A percentile compares a stretch with the other conserved stretches of the same genome.
Evolutionary conservation across 2,797 vertebrate genomes (phyloP).

Genomic region (Taeniopygia guttata): DNA sequence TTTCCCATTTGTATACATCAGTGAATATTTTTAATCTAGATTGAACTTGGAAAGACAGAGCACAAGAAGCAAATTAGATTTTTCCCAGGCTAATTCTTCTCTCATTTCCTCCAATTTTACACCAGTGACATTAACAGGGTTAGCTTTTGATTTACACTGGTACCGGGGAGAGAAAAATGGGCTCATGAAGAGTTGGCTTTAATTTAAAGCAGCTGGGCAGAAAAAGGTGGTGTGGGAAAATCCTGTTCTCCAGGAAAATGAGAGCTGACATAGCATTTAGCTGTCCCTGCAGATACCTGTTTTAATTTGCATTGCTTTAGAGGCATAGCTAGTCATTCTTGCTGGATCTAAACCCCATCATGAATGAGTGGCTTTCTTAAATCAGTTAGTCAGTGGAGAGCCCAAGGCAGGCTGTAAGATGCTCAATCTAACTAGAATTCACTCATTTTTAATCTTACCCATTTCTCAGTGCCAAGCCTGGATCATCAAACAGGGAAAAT

Average conservation of each 20-base stretch:
- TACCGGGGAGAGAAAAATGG: conserved; percentile 34
- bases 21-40: conserved; percentile 7
- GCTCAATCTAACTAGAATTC: background rate
- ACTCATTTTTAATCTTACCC: background rate
- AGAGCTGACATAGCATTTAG: background rate
- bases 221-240: conserved; percentile 20
- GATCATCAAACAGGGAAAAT: background rate
- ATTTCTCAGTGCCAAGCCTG: background rate
- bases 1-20: background rate
- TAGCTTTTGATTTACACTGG: conserved; percentile 28
- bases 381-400: background rate
- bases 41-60: background rate
- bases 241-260: conserved; percentile 3
- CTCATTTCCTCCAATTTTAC: conserved; percentile 48
- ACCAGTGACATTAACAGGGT: conserved; percentile 7
- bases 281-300: conserved; percentile 12
- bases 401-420: background rate
- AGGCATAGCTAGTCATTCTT: background rate
- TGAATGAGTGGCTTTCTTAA: background rate
- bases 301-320: background rate
- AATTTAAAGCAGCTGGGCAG: conserved; percentile 46
- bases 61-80: conserved; percentile 33
- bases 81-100: conserved; percentile 33
- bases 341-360: background rate
- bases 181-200: background rate